Percentiles rank a stretch among this genome's conserved stretches.
phyloP scores from a whole-genome alignment of 2,797 vertebrate genomes.

The Artibeus lituratus region DNA sequence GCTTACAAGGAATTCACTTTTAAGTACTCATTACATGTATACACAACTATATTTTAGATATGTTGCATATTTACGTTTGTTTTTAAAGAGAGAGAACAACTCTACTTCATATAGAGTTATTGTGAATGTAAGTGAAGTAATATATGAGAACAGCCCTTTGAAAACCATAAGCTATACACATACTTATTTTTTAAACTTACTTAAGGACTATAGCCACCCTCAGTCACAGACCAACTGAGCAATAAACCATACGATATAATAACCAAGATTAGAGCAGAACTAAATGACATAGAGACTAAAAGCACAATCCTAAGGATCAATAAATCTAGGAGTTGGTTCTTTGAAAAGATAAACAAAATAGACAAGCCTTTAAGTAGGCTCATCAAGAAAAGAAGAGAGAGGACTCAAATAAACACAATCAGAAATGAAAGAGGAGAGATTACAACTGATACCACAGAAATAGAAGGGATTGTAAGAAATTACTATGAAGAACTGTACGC shows the following conservation, averaged over 20 bases:
- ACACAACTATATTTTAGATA: neutral
- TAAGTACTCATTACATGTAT: neutral
- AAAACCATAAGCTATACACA: slow-evolving; percentile 39
- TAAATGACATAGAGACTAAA: too few relatives aligned
- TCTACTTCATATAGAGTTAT: neutral
- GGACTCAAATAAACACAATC: too few relatives aligned
- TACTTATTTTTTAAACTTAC: slow-evolving; percentile 20
- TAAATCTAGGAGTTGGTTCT: too few relatives aligned
- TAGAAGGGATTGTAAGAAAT: too few relatives aligned
- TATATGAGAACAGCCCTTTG: neutral
- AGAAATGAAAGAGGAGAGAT: too few relatives aligned
- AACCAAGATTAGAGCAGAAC: too few relatives aligned
- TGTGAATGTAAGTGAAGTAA: slow-evolving; percentile 16
- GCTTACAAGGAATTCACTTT: neutral
- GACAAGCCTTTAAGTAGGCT: too few relatives aligned
- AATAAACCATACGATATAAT: neutral
- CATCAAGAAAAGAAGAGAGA: too few relatives aligned
- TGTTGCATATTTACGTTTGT: neutral
- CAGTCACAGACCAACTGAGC: neutral
- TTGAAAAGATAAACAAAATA: too few relatives aligned
- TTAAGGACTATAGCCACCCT: neutral
- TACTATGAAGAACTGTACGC: too few relatives aligned
- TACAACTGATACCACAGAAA: too few relatives aligned
- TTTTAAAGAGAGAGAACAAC: slow-evolving; percentile 27
- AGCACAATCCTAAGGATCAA: too few relatives aligned